Evolutionary conservation across 2,113 vertebrate genomes (phyloP).

Genomic region (Ailuropoda melanoleuca): DNA sequence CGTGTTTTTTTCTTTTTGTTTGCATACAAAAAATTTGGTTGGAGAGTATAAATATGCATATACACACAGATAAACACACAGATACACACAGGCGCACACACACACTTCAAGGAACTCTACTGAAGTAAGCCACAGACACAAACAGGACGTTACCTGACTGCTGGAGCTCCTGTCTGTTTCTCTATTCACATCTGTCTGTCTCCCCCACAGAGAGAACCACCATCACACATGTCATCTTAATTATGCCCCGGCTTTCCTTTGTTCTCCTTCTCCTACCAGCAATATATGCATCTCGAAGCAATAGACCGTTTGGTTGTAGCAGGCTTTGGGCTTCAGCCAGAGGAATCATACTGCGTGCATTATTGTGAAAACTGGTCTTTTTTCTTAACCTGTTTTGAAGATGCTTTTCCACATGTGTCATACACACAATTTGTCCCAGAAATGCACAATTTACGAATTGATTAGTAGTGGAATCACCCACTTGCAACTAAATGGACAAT

Average conservation of each 20-base stretch:
- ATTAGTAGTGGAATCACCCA: conserved; percentile 10
- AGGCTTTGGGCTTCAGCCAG: neutral
- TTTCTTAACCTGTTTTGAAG: conserved; percentile 1
- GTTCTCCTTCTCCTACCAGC: neutral
- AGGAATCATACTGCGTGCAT: neutral
- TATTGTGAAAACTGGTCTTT: neutral
- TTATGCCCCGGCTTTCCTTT: neutral
- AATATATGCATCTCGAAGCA: neutral
- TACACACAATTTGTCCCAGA: neutral
- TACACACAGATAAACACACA: neutral
- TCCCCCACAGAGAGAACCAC: neutral
- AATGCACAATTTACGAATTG: conserved; percentile 34
- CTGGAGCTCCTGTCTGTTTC: neutral
- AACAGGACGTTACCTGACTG: neutral
- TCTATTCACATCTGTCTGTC: neutral
- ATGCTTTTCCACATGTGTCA: neutral
- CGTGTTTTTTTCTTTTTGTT: neutral
- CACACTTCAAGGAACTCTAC: neutral
- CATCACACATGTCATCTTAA: neutral
- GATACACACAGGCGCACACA: too few relatives aligned
- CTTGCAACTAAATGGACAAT: neutral
- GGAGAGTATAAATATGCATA: neutral
- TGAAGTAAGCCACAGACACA: neutral
- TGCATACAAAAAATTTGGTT: neutral
- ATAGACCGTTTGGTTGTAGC: neutral